Evolutionary conservation across 2,888 invertebrate species (phyloP).

Genomic region (Limnephilus lunatus): DNA sequence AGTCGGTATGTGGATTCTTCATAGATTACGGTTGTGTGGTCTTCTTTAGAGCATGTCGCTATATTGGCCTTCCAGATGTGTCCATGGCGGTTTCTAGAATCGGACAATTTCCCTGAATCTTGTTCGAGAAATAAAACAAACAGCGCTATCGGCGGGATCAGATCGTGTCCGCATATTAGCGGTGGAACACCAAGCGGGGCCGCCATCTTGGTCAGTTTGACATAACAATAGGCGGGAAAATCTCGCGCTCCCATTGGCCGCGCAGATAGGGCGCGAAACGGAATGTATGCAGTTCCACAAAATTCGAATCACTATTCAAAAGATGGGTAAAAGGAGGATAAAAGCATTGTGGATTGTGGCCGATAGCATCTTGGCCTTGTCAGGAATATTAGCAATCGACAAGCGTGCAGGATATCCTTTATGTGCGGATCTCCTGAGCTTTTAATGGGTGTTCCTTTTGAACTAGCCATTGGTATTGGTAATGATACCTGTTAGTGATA

Average conservation of each 20-base stretch:
- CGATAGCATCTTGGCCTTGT: not conserved
- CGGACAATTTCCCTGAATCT: conserved; percentile 3
- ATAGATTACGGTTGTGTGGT: not conserved
- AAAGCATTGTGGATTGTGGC: not conserved
- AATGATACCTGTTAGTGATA: too few species aligned
- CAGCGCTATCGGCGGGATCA: conserved; percentile 17
- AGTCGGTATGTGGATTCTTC: not conserved
- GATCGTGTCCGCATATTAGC: conserved; percentile 57
- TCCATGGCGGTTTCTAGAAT: not conserved
- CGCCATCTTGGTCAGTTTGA: conserved; percentile 32
- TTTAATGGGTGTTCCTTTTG: not conserved
- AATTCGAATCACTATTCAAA: not conserved
- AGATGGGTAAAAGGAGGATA: not conserved
- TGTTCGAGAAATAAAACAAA: conserved; percentile 15
- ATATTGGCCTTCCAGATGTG: too few species aligned
- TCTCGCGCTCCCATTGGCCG: conserved; percentile 16
- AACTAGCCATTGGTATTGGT: not conserved
- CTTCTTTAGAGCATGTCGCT: not conserved
- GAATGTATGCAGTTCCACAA: conserved; percentile 1
- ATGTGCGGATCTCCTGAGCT: not conserved
- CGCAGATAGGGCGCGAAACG: conserved; percentile 31
- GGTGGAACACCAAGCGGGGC: conserved; percentile 22
- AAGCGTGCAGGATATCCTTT: not conserved
- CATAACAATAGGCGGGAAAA: conserved; percentile 35
- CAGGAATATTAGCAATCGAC: not conserved